phyloP scores from a whole-genome alignment of 2,113 vertebrate species.

The Hippopotamus amphibius region DNA sequence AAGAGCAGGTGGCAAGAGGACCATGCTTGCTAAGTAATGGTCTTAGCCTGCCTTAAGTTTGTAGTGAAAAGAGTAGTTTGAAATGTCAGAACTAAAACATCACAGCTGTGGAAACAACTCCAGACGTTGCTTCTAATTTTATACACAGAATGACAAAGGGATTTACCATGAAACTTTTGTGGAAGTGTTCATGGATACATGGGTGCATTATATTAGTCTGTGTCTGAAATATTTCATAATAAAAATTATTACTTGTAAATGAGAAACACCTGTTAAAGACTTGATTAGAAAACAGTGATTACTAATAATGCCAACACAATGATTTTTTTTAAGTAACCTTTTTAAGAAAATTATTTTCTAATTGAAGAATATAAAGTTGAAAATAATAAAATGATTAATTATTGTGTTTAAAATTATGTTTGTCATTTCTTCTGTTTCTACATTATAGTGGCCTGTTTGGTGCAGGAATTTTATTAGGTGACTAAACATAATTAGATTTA shows the following conservation, averaged over 20 bases:
- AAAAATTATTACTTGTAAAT: background rate
- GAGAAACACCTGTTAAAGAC: slow-evolving; percentile 2
- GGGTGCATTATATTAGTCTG: background rate
- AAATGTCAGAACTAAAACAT: background rate
- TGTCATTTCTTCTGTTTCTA: background rate
- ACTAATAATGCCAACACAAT: background rate
- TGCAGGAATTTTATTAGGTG: background rate
- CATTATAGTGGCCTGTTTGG: background rate
- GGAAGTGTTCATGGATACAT: background rate
- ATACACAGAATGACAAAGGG: background rate
- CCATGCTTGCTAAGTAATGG: background rate
- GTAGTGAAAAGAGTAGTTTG: background rate
- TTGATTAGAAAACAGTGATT: background rate
- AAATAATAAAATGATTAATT: background rate
- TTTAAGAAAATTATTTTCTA: slow-evolving; percentile 35
- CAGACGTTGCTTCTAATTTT: background rate
- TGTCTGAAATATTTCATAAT: background rate
- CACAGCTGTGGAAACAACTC: background rate
- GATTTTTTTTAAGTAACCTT: background rate
- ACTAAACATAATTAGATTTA: background rate
- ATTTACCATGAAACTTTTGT: background rate
- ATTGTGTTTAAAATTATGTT: background rate
- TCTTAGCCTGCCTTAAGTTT: background rate
- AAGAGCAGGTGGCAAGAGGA: background rate
- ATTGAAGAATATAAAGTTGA: background rate